phyloP scores from a whole-genome alignment of 2,113 vertebrate genomes.

The Neolamprologus tretocephalus region DNA sequence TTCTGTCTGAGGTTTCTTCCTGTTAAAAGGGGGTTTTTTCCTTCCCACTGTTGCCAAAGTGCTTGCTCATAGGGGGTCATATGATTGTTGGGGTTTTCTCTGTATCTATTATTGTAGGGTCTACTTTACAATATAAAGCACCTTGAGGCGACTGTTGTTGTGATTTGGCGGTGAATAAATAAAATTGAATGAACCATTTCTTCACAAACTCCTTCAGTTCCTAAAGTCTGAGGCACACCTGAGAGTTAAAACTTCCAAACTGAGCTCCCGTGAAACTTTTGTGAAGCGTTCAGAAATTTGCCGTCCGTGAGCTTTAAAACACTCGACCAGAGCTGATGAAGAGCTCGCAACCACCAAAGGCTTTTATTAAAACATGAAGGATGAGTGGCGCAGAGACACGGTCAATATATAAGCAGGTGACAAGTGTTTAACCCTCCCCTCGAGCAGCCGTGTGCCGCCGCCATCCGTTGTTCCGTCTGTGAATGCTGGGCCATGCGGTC shows the following conservation, averaged over 20 bases:
- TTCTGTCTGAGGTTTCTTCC: rapidly evolving
- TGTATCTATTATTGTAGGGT: not conserved
- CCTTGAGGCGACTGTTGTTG: not conserved
- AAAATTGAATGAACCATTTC: not conserved
- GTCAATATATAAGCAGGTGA: not conserved
- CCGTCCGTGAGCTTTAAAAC: rapidly evolving
- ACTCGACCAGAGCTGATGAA: not conserved
- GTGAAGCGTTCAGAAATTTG: not conserved
- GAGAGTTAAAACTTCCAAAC: not conserved
- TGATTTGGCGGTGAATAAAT: not conserved
- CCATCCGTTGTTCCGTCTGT: conserved; percentile 8
- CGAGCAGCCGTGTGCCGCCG: rapidly evolving
- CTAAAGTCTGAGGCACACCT: not conserved
- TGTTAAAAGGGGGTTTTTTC: rapidly evolving
- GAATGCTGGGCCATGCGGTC: not conserved
- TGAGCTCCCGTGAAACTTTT: not conserved
- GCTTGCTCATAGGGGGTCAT: not conserved
- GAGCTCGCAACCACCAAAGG: not conserved
- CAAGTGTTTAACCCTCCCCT: not conserved
- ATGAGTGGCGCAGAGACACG: not conserved
- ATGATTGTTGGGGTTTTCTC: not conserved
- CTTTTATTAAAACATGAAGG: not conserved
- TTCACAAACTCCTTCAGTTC: not conserved
- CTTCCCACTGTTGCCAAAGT: not conserved
- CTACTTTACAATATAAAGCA: rapidly evolving